Evolutionary conservation across 2,113 vertebrate species (phyloP), one percentile per base, ranked within the genome.

Genomic region (Suncus etruscus): DNA sequence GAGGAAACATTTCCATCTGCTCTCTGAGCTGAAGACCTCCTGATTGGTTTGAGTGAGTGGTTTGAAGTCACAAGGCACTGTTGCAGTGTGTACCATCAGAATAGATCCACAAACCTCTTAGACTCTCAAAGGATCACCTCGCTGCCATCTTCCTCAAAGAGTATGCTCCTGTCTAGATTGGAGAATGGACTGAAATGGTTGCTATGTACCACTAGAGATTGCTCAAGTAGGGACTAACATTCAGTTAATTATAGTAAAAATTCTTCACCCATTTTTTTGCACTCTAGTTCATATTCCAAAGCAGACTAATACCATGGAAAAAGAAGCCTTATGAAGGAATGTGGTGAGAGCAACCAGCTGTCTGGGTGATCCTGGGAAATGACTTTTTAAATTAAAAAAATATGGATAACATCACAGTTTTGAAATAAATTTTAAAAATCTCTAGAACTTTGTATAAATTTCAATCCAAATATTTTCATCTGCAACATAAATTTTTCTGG

Each of bases 381-480:
- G 47, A 80, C 48, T 68, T 54, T 68, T 92, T 61, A 70, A 45
- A 61, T 61, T 75, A 51, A 20, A 61, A 65, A 73, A 83, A 93
- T 47, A 70, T 66, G 74, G 27, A 77, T 83, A 91, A 77, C 83
- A 90, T 88, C 77, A 75, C 24, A 92, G 86, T 61, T 79, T 93
- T 81, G 76, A 90, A 91, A 94, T 92, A 89, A 88, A 86, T 66
- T 87, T 89, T 87, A 18, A 9, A 91, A 91, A 92, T 92, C 85
- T 96, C 75, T 90, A 93, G 91, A 86, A 93, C 80, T 94, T 94
- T 93, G 86, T 95, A 83, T 86, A 95, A 91, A 94, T 95, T 93
- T 92, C 25, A 95, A 69, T 86, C 93, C 87, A 94, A 90, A 94
- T 47, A 91, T 91, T 94, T 94, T 94, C 32, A 91, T 81, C 88